These are phyloP conservation scores for Panagrolaimus sp. DNA, from an alignment of 1,140 invertebrate genomes.

Conservation along the genomic window DNA sequence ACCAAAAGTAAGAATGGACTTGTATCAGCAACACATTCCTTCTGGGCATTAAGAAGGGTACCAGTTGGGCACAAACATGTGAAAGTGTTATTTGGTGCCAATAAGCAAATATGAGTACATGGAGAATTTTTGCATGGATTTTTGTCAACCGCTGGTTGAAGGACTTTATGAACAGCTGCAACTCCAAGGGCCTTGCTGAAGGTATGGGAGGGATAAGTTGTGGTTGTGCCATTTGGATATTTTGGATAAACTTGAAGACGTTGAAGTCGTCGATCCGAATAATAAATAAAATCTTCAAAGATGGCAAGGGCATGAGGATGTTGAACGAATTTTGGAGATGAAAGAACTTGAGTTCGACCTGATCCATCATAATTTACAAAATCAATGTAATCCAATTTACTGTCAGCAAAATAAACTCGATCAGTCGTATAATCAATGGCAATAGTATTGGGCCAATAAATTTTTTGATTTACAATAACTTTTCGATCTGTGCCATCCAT, in stretches of 20 bases:
- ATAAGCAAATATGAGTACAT: conserved; percentile 84
- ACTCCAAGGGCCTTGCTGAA: conserved; percentile 89
- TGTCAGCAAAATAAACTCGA: conserved; percentile 92
- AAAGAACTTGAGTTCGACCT: conserved; percentile 60
- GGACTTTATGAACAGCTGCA: conserved; percentile 82
- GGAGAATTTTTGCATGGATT: conserved; percentile 76
- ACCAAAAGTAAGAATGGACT: conserved; percentile 80
- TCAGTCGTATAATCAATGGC: conserved; percentile 87
- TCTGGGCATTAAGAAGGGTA: conserved; percentile 66
- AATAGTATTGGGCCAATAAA: conserved; percentile 95
- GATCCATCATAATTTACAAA: conserved; percentile 93
- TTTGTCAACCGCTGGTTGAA: conserved; percentile 71
- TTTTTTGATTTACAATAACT: conserved; percentile 85
- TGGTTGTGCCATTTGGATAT: conserved; percentile 55
- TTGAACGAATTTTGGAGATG: conserved; percentile 54
- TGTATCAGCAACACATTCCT: conserved; percentile 59
- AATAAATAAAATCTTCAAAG: conserved; percentile 88
- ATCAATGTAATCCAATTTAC: conserved; percentile 94
- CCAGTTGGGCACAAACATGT: conserved; percentile 86
- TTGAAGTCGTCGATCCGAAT: conserved; percentile 75
- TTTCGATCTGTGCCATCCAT: conserved; percentile 84
- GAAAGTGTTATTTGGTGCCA: conserved; percentile 65
- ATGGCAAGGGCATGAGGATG: conserved; percentile 91
- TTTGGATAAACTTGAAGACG: conserved; percentile 56
- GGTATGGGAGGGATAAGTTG: conserved; percentile 69